Conservation (phyloP, 2,113 vertebrate genomes). For the human (Homo sapiens) region GRCh38 chr11:26218501-26219000, state of each 20-base stretch:
- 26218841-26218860: background rate
- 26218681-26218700: background rate
- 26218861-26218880: background rate
- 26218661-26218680: background rate
- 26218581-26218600: background rate
- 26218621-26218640: background rate
- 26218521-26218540: background rate
- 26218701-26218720: background rate
- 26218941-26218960: background rate
- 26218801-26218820: background rate
- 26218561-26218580: background rate
- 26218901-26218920: background rate
- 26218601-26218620: background rate
- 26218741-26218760: background rate
- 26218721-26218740: background rate
- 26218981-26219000: background rate
- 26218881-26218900: background rate
- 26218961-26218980: background rate
- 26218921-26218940: background rate
- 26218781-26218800: background rate
- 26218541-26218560: background rate
- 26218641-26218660: background rate
- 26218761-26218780: background rate
- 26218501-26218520: background rate
- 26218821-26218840: background rate